Evolutionary conservation across 2,888 invertebrate species (phyloP), one percentile per base, ranked within the genome.

Genomic region (Eustalomyia histrio): DNA sequence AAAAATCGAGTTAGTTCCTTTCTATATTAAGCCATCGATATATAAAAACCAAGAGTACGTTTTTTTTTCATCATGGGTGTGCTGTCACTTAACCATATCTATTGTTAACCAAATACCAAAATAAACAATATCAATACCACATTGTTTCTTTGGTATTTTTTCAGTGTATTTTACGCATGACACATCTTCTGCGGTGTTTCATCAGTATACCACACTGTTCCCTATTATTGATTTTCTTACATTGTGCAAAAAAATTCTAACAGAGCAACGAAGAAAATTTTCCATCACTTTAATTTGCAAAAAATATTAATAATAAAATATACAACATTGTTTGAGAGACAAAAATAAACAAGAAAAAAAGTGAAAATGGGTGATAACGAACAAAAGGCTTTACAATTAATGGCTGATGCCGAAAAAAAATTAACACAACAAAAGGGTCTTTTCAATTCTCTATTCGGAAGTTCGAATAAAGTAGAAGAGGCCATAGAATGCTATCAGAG

Each of bases 401-500:
- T 98, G 91, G 96, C 96, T 81, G 98, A 99, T 91, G 99, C 99
- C 68, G 97, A 98, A 71, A 81, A 81, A 18, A 81, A 81, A 72
- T 75, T 81, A 67, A 78, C 93, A 88, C 95, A 96, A 39, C 95
- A 97, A 17, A 96, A 97, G 92, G 95, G 97, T 84, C 14, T 81
- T 43, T 81, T 81, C 52, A 75, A 71, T 71, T 75, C 74, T 16
- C 65, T 81, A 43, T 81, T 81, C 55, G 85, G 88, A 57, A 86
- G 87, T 18, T 94, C 95, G 9, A 94, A 95, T 21, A 97, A 97
- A 91, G 93, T 97, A 3, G 98, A 99, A 90, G 99, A 99, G 90
- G 99, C 99, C 0, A 96, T 97, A 79, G 99, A 99, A 91, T 95
- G 98, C 91, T 99, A 97, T 91, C 96, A 97, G 82, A 93, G 98